Base-by-base conservation (phyloP, 2,888 invertebrate genomes). In the Drosophila cognata region DNA sequence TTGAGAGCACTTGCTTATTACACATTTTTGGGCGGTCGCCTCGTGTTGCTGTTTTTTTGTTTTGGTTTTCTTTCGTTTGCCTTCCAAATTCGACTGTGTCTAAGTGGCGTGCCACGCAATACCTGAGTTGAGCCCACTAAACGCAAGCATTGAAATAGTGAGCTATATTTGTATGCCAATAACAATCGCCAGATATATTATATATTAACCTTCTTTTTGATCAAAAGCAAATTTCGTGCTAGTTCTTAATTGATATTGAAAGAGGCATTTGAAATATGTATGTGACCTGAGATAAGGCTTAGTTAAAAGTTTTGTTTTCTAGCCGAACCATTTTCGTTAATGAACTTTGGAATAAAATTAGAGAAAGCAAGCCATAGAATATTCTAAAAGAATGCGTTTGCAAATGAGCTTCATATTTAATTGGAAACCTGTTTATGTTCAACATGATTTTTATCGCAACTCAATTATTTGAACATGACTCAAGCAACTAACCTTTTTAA, bases 1-100 rank as follows among this genome's bases (percentile, higher is more conserved):
- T 66, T 43, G 51, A 66, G 71, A 35, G 63, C 68, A 81, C 71
- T 79, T 60, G 65, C 79, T 62, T 66, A 75, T 72, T 75, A 72
- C 64, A 56, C 25, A 51, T 62, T 68, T 59, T 64, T 78, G 71
- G 67, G 50, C 63, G 77, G 38, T 52, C 60, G 48, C 41, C 46
- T 48, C 18, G 28, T 18, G 28, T 57, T 36, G 25, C 10, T 16
- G 1, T 21, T 55, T 55, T 35, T 4, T 2, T n/a, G 28, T 38
- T 38, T 38, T 38, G 48, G 48, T 5, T 53, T 61, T 10, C 35
- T 33, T 29, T 38, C 8, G 7, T 21, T 53, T 28, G 38, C 56
- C 25, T 61, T 61, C 18, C 2, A 68, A 71, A 46, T 51, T 36
- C 28, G 43, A 59, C 62, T 61, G 33, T 25, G 53, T 57, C 52